These are phyloP conservation scores for Nipponia nippon DNA, from an alignment of 2,113 vertebrate genomes.

Conservation along the genomic window DNA sequence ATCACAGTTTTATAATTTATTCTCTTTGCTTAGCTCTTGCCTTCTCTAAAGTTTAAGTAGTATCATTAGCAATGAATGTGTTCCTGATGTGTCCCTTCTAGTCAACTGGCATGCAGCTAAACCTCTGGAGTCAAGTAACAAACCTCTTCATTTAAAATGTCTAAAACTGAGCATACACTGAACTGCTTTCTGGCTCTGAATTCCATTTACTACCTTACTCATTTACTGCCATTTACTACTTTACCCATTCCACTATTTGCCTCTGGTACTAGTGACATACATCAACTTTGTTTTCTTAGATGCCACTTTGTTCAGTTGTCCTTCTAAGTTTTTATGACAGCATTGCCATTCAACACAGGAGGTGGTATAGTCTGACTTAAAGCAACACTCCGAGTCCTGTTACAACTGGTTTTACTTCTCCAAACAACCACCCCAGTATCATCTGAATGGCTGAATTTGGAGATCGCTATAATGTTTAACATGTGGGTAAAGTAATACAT, in stretches of 20 bases:
- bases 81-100: neutral
- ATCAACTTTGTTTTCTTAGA: neutral
- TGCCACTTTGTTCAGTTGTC: neutral
- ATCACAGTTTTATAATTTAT: neutral
- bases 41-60: neutral
- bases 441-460: neutral
- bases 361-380: neutral
- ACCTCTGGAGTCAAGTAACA: neutral
- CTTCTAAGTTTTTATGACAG: neutral
- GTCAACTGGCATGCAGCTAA: neutral
- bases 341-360: neutral
- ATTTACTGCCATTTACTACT: neutral
- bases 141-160: neutral
- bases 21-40: neutral
- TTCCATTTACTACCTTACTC: neutral
- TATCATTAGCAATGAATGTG: neutral
- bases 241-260: neutral
- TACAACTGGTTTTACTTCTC: neutral
- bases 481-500: neutral
- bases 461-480: neutral
- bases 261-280: neutral
- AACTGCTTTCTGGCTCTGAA: neutral
- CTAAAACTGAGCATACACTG: neutral
- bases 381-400: neutral
- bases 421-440: neutral